Base-by-base conservation (phyloP, 2,113 vertebrate species). In the Columba janthina region DNA sequence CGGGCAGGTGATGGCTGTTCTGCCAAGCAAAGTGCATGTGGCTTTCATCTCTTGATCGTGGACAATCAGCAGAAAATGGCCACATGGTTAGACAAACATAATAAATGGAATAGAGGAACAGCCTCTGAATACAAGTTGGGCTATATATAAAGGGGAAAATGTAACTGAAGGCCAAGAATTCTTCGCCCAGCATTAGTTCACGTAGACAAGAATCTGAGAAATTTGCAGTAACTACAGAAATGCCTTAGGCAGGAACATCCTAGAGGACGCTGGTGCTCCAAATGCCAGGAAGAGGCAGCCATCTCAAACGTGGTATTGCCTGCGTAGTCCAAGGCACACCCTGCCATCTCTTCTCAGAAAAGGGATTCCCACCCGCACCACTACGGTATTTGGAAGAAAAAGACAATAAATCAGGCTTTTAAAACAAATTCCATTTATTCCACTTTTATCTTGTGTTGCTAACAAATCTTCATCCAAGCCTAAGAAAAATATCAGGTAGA, bases 381-480 rank as follows among this genome's bases (percentile, higher is more conserved):
- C 22, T 56, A 62, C 11, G 29, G 31, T 50, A 88, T 88, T 71
- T 44, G n/a, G 76, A 85, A 79, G 44, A 79, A 25, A 88, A 78
- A 90, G 70, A 57, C 76, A 85, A 72, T 36, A 88, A 61, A 70
- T 76, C 84, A 84, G 42, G 60, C 24, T 88, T 74, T 90, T 95
- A 93, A 69, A 96, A 72, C 62, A 97, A 90, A 83, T 92, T 65
- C 40, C 38, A 31, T 97, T 97, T 97, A 96, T 96, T 97, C 73
- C 65, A 34, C 7, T 94, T 91, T 89, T 73, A n/a, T 73, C 32
- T 84, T 51, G 28, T 51, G 31, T 86, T 54, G 54, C 51, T 89
- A 95, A 92, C 83, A 96, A 94, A 85, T 82, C 61, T 71, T 89
- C 58, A 79, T 31, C 65, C 51, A 78, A 88, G 28, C 36, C 73